These are phyloP conservation scores for Callocephalon fimbriatum DNA, from an alignment of 2,113 vertebrate genomes.

Conservation along the genomic window DNA sequence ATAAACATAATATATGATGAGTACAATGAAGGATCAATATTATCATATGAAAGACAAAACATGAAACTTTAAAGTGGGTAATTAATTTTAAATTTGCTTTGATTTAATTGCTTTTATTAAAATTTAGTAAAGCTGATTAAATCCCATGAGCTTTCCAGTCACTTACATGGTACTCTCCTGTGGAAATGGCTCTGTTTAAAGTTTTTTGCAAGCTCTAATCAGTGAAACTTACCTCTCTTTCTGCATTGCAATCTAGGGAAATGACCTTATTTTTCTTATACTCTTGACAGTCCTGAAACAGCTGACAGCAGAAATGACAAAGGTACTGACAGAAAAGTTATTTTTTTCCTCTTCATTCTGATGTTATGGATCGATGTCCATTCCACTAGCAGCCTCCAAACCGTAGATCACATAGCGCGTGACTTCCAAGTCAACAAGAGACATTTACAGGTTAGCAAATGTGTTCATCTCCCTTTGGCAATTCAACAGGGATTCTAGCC, in stretches of 20 bases:
- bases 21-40: neutral
- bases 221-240: neutral
- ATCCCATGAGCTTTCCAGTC: neutral
- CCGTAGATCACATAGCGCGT: neutral
- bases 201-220: neutral
- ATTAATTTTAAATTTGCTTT: conserved; percentile 2
- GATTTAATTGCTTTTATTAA: neutral
- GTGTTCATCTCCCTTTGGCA: conserved; percentile 38
- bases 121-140: neutral
- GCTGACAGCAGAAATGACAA: conserved; percentile 40
- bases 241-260: neutral
- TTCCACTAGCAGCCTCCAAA: conserved; percentile 25
- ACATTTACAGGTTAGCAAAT: conserved; percentile 55
- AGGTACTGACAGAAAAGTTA: conserved; percentile 2
- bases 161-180: neutral
- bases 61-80: neutral
- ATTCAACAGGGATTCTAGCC: conserved; percentile 13
- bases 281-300: neutral
- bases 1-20: neutral
- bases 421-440: conserved; percentile 54
- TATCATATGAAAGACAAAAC: neutral
- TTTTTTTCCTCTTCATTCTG: conserved; percentile 37
- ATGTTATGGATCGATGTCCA: conserved; percentile 36
- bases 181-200: neutral
- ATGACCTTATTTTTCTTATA: conserved; percentile 44